phyloP scores from a whole-genome alignment of 2,113 vertebrate genomes.

The Numida meleagris region DNA sequence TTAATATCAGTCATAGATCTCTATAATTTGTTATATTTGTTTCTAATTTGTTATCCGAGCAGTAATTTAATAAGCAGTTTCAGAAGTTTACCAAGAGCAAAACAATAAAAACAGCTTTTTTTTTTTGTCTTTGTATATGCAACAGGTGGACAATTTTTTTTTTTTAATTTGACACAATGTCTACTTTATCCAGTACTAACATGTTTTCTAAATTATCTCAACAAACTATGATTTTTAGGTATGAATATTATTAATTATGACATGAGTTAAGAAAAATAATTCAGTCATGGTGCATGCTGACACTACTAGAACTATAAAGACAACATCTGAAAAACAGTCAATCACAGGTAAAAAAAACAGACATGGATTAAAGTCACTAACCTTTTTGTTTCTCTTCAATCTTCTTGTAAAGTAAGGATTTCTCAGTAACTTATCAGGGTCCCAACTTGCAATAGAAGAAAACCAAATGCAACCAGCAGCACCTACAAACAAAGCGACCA shows the following conservation, averaged over 20 bases:
- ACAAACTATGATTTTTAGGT: neutral
- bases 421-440: neutral
- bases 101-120: neutral
- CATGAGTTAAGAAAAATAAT: neutral
- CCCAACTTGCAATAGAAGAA: neutral
- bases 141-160: neutral
- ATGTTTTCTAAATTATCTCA: neutral
- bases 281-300: neutral
- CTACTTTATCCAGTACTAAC: neutral
- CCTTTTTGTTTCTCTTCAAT: neutral
- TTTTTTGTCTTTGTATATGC: neutral
- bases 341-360: accelerated
- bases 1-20: neutral
- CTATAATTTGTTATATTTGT: no score
- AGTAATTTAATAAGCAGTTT: neutral
- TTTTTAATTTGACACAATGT: neutral
- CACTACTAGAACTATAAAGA: neutral
- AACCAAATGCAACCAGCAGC: accelerated
- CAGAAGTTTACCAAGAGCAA: neutral
- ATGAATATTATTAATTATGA: neutral
- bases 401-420: neutral
- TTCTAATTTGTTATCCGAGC: neutral
- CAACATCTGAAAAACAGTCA: neutral
- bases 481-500: neutral
- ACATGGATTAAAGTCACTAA: neutral